phyloP scores from a whole-genome alignment of 2,797 vertebrate species.

The Karalla daura region DNA sequence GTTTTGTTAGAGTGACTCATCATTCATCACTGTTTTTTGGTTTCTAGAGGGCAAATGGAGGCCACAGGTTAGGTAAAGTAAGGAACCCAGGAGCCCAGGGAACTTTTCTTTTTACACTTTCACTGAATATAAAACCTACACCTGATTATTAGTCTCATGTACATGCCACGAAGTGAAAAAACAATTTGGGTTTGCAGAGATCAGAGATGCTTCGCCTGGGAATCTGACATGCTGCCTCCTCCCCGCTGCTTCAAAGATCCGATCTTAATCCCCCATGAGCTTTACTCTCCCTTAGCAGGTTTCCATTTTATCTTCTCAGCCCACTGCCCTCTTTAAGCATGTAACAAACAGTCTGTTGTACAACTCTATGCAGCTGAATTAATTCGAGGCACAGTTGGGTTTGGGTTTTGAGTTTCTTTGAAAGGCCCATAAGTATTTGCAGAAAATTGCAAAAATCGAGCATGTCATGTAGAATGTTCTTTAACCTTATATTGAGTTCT shows the following conservation, averaged over 20 bases:
- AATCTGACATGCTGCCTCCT: constrained; percentile 38
- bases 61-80: neutral
- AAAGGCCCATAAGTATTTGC: no score
- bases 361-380: constrained; percentile 10
- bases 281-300: constrained; percentile 40
- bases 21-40: neutral
- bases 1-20: constrained; percentile 1
- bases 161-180: constrained; percentile 21
- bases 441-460: no score
- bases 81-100: neutral
- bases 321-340: constrained; percentile 31
- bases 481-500: no score
- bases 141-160: neutral
- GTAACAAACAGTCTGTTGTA: constrained; percentile 11
- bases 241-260: constrained; percentile 45
- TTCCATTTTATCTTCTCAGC: constrained; percentile 50
- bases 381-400: no score
- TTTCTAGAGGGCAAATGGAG: neutral
- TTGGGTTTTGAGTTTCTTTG: no score
- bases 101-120: neutral
- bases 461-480: no score
- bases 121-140: no score
- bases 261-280: constrained; percentile 58
- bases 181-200: constrained; percentile 26
- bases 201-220: constrained; percentile 38